A percentile compares a stretch with the other conserved stretches of the same genome.
phyloP scores from a whole-genome alignment of 2,888 invertebrate genomes.

The Mesochorus sp. region DNA sequence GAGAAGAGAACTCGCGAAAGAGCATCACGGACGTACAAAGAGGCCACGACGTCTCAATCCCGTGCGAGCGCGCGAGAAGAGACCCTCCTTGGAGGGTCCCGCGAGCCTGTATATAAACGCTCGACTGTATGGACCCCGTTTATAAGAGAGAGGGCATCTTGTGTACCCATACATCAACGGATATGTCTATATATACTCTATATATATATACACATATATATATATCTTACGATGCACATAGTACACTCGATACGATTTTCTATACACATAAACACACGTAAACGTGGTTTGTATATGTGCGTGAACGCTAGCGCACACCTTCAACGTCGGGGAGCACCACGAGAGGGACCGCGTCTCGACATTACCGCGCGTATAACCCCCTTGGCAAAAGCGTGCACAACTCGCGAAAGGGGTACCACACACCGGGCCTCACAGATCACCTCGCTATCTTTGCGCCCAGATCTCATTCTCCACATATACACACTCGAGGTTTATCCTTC shows the following conservation, averaged over 20 bases:
- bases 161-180: conserved; percentile 16
- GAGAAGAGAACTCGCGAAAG: conserved; percentile 53
- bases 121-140: conserved; percentile 48
- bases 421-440: conserved; percentile 82
- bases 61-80: conserved; percentile 64
- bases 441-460: conserved; percentile 79
- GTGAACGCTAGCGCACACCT: background rate
- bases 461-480: conserved; percentile 74
- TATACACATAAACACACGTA: background rate
- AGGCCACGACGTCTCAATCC: conserved; percentile 82
- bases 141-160: conserved; percentile 14
- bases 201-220: conserved; percentile 9
- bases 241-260: conserved; percentile 8
- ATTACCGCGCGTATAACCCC: conserved; percentile 55
- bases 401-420: conserved; percentile 80
- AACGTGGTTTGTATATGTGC: no score
- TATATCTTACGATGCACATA: conserved; percentile 24
- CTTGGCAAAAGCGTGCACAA: conserved; percentile 74
- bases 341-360: conserved; percentile 43
- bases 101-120: conserved; percentile 69
- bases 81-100: conserved; percentile 78
- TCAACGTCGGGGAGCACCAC: conserved; percentile 31
- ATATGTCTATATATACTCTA: conserved; percentile 6
- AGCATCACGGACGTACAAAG: conserved; percentile 80
- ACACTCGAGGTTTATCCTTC: conserved; percentile 52